Conservation (phyloP, 2,888 invertebrate species). For the Drosophila borborema region DNA sequence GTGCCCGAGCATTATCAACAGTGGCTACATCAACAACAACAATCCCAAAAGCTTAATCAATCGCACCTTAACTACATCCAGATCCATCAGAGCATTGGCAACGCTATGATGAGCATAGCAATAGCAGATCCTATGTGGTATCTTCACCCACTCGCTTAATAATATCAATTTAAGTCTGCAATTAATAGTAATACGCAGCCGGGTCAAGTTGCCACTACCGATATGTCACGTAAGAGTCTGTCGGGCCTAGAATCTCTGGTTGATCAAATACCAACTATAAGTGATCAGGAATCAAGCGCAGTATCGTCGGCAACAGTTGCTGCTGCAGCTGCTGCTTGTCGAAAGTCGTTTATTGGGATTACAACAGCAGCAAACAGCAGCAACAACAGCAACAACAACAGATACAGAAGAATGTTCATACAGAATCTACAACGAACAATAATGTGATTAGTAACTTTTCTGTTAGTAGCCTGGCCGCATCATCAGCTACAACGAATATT, state of each 20-base stretch:
- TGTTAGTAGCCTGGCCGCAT: constrained; percentile 85
- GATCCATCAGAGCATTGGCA: constrained; percentile 54
- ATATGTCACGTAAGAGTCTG: constrained; percentile 93
- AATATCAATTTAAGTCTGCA: constrained; percentile 45
- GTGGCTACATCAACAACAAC: constrained; percentile 44
- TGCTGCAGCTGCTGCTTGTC: constrained; percentile 72
- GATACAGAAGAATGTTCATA: constrained; percentile 24
- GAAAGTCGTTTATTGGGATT: constrained; percentile 73
- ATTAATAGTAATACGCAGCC: constrained; percentile 24
- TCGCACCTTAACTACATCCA: constrained; percentile 20
- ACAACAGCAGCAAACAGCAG: constrained; percentile 66
- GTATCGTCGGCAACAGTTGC: constrained; percentile 59
- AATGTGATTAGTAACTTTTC: constrained; percentile 83
- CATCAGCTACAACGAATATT: constrained; percentile 44
- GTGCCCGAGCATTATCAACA: constrained; percentile 62
- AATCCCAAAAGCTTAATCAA: constrained; percentile 34
- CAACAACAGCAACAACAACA: constrained; percentile 64
- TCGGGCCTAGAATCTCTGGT: constrained; percentile 95
- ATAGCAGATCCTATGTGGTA: constrained; percentile 44
- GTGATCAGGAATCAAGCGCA: constrained; percentile 88
- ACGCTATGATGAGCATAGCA: constrained; percentile 57
- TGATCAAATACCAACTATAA: constrained; percentile 95
- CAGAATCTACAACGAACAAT: constrained; percentile 41
- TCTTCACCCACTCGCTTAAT: constrained; percentile 57
- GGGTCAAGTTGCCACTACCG: constrained; percentile 85